Conservation (phyloP, 2,113 vertebrate species). For the Tinamus guttatus region DNA sequence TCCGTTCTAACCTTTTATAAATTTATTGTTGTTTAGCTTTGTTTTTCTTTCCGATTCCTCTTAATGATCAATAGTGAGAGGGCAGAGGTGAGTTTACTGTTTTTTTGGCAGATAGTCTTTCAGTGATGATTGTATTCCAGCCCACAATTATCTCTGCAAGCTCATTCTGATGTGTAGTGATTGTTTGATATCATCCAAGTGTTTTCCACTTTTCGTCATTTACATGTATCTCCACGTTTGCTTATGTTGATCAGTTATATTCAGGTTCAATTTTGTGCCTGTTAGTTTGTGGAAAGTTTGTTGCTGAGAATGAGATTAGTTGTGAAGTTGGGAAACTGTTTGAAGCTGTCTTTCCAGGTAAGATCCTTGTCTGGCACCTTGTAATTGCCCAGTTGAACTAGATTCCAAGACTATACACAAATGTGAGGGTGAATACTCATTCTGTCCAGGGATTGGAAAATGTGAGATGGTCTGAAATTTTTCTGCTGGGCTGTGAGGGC, state of each 20-base stretch:
- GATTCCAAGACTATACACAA: neutral
- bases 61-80: neutral
- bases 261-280: neutral
- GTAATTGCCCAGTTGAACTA: neutral
- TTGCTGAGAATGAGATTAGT: neutral
- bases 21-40: neutral
- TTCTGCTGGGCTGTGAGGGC: neutral
- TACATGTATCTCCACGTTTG: neutral
- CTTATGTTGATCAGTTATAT: neutral
- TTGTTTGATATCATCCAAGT: neutral
- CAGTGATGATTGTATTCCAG: neutral
- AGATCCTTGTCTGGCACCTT: neutral
- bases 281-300: neutral
- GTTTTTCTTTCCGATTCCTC: neutral
- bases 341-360: neutral
- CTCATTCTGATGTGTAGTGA: neutral
- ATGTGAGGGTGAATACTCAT: neutral
- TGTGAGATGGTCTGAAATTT: neutral
- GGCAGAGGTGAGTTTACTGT: neutral
- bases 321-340: neutral
- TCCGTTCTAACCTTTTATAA: neutral
- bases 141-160: neutral
- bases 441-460: neutral
- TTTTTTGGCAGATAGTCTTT: neutral
- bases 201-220: neutral